Evolutionary conservation across 1,140 invertebrate genomes (phyloP), one percentile per base, ranked within the genome.

Genomic region (Lasioglossum albipes): DNA sequence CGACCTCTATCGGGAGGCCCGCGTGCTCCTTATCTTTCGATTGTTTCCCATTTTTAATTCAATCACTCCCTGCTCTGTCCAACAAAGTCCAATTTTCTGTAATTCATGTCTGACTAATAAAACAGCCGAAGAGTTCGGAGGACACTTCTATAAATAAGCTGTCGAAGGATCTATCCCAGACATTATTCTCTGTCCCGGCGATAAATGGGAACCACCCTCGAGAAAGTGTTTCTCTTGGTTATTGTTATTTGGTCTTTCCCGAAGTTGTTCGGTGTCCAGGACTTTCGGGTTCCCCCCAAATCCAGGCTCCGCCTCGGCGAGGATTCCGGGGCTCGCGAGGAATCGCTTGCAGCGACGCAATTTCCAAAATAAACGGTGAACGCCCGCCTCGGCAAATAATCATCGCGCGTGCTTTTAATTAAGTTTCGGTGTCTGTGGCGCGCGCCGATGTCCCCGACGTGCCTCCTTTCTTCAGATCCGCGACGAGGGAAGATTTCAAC

Each of bases 371-470:
- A 93, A 93, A 93, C 92, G 91, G 86, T 85, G 89, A 90, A 88
- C 88, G 81, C 86, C 82, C 52, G 76, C 84, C 89, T 93, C 89
- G 82, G 91, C 91, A 93, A 93, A 93, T 93, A 93, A 93, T 93
- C 92, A 93, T 93, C 90, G 91, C 91, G 93, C 92, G 90, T 93
- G 93, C 93, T 93, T 93, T 93, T 93, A 93, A 93, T 93, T 93
- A 93, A 93, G 91, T 93, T 92, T 82, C 90, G 83, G 88, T 90
- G 90, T 91, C 89, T 89, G 85, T 84, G 88, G 10, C 10, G 88
- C 10, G 88, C 87, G 77, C 73, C 77, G 66, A 57, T 75, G 62
- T 79, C 74, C 65, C 75, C 54, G 80, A 41, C 85, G 66, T 79
- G 81, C 69, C 84, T 88, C 88, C 84, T 89, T 92, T 91, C 90